Evolutionary conservation across 2,888 invertebrate species (phyloP).

Genomic region (Calliscelio sp.): DNA sequence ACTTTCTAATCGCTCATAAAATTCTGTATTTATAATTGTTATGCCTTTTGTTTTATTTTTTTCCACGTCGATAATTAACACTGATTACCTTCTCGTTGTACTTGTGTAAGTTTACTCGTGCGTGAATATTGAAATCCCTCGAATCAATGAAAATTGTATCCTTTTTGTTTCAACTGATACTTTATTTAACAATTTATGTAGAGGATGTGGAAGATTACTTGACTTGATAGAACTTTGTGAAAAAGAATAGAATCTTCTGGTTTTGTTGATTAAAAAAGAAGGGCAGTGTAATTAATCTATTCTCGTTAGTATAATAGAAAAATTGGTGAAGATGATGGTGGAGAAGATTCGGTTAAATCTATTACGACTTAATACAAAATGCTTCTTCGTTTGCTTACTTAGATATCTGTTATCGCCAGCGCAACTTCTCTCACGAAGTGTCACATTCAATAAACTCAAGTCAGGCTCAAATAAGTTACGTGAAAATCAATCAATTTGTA

Average conservation of each 20-base stretch:
- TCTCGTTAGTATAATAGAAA: slow-evolving; percentile 25
- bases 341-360: slow-evolving; percentile 19
- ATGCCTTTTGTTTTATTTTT: slow-evolving; percentile 30
- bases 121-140: slow-evolving; percentile 42
- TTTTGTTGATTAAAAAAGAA: background rate
- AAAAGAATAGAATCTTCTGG: slow-evolving; percentile 18
- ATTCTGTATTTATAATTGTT: slow-evolving; percentile 66
- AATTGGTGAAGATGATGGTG: slow-evolving; percentile 42
- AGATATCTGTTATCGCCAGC: background rate
- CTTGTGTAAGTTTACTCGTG: slow-evolving; percentile 66
- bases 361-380: slow-evolving; percentile 39
- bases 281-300: slow-evolving; percentile 48
- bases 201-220: slow-evolving; percentile 48
- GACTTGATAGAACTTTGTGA: slow-evolving; percentile 29
- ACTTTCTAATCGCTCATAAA: slow-evolving; percentile 65
- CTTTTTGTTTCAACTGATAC: background rate
- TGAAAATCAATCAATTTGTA: slow-evolving; percentile 21
- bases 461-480: background rate
- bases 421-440: slow-evolving; percentile 5
- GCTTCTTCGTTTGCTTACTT: slow-evolving; percentile 22
- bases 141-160: slow-evolving; percentile 12
- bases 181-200: slow-evolving; percentile 10
- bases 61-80: slow-evolving; percentile 70
- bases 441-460: slow-evolving; percentile 47
- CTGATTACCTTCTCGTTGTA: slow-evolving; percentile 73